These are phyloP conservation scores for Brassicogethes aeneus DNA, from an alignment of 2,888 invertebrate species.

Conservation along the genomic window DNA sequence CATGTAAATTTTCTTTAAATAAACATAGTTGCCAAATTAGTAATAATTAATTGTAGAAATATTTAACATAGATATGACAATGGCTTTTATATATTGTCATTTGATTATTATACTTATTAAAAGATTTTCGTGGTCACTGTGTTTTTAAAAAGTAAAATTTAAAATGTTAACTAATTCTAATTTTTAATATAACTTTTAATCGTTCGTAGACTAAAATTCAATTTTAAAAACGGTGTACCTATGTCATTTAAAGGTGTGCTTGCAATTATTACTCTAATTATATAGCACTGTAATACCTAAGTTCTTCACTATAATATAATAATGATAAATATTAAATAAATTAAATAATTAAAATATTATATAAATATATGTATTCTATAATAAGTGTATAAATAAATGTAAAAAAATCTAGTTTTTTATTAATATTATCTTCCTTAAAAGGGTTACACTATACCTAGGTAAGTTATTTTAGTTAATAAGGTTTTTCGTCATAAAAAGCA, in stretches of 20 bases:
- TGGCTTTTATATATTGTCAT: conserved; percentile 15
- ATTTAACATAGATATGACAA: conserved; percentile 1
- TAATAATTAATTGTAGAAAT: neutral
- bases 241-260: neutral
- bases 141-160: conserved; percentile 10
- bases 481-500: too few species aligned
- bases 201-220: conserved; percentile 13
- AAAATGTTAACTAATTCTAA: conserved; percentile 21
- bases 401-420: too few species aligned
- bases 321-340: neutral
- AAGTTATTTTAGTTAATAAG: too few species aligned
- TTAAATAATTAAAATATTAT: neutral
- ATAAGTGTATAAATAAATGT: neutral
- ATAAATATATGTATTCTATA: neutral
- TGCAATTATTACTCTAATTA: neutral
- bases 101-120: conserved; percentile 12
- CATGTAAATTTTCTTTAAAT: conserved; percentile 2
- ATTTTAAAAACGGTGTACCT: neutral
- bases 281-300: neutral
- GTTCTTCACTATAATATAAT: neutral
- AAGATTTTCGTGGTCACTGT: conserved; percentile 18
- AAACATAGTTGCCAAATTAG: conserved; percentile 8
- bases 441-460: too few species aligned
- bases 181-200: conserved; percentile 20
- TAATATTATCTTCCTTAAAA: too few species aligned